Conservation (phyloP, 2,113 vertebrate genomes). For the Condylura cristata region DNA sequence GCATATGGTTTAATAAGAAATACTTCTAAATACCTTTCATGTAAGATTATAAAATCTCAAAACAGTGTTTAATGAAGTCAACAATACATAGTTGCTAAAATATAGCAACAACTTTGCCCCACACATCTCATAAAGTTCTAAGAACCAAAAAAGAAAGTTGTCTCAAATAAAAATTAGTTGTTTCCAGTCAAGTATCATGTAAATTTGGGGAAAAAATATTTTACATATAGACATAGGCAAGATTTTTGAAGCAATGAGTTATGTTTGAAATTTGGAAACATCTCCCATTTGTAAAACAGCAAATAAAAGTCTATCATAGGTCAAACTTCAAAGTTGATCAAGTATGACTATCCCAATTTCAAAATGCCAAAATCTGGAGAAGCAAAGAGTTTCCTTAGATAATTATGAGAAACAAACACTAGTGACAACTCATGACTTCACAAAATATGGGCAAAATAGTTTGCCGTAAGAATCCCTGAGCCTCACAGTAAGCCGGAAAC, state of each 20-base stretch:
- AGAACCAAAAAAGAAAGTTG: conserved; percentile 39
- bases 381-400: not conserved
- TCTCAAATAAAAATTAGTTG: conserved; percentile 27
- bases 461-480: not conserved
- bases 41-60: not conserved
- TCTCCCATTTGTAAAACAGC: conserved; percentile 35
- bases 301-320: not conserved
- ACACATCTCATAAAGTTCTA: conserved; percentile 13
- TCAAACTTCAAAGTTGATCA: not conserved
- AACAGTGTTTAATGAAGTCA: conserved; percentile 10
- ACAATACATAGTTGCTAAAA: conserved; percentile 20
- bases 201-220: not conserved
- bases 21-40: not conserved
- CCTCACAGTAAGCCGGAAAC: not conserved
- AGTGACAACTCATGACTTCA: not conserved
- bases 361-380: not conserved
- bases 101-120: not conserved
- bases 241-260: not conserved
- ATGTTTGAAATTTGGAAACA: not conserved
- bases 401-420: not conserved
- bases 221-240: not conserved
- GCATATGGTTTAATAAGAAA: not conserved
- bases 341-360: not conserved
- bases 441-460: not conserved
- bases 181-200: conserved; percentile 23